phyloP scores from a whole-genome alignment of 1,140 invertebrate genomes.

The Palaemon carinicauda region DNA sequence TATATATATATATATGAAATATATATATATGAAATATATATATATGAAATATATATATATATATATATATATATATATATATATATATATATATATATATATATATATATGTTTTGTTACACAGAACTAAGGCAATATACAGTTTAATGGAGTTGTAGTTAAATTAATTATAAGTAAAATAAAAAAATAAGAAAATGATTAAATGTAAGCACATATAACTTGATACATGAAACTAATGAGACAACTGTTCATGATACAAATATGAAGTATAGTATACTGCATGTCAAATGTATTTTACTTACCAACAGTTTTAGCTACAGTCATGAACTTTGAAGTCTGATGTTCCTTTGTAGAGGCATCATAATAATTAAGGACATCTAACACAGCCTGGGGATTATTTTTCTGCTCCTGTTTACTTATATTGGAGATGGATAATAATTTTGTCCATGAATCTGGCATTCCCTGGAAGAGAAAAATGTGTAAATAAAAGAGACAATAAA shows the following conservation, averaged over 20 bases:
- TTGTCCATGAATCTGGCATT: constrained; percentile 98
- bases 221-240: background rate
- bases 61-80: no score
- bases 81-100: no score
- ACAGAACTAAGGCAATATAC: no score
- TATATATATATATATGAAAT: no score
- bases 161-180: no score
- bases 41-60: no score
- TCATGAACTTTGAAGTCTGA: constrained; percentile 92
- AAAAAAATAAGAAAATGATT: no score
- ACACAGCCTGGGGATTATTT: constrained; percentile 98
- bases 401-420: constrained; percentile 99
- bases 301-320: constrained; percentile 72
- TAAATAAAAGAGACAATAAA: constrained; percentile 62
- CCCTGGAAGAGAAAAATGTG: constrained; percentile 71
- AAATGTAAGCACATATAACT: no score
- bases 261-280: background rate
- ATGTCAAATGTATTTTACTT: constrained; percentile 33
- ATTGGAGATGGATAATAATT: constrained; percentile 93
- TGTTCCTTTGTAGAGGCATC: constrained; percentile 91
- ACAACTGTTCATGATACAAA: background rate
- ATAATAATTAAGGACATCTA: constrained; percentile 98
- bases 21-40: no score
- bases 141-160: no score
- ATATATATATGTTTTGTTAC: no score